Percentiles rank a stretch among this genome's conserved stretches.
phyloP scores from a whole-genome alignment of 2,797 vertebrate genomes.

The Danio albolineatus region DNA sequence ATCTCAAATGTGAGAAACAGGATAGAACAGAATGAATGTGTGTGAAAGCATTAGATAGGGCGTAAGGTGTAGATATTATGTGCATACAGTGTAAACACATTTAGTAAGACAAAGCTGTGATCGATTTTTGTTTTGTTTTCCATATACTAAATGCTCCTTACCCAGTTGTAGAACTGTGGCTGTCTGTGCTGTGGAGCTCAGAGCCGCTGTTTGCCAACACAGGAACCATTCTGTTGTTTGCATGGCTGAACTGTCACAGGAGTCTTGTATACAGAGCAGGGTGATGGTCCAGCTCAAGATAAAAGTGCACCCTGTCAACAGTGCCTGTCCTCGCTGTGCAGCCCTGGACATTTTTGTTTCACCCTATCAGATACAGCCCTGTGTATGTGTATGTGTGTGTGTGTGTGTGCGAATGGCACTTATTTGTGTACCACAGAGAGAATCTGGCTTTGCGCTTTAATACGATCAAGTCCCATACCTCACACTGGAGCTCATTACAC shows the following conservation, averaged over 20 bases:
- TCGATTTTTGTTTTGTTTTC: background rate
- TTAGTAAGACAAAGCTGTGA: background rate
- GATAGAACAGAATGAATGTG: background rate
- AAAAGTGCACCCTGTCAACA: conserved; percentile 42
- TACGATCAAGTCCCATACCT: conserved; percentile 69
- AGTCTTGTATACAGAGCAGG: conserved; percentile 37
- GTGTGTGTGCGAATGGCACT: conserved; percentile 5
- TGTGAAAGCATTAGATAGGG: too few species aligned
- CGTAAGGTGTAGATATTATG: background rate
- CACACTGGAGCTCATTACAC: conserved; percentile 73
- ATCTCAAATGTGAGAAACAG: background rate
- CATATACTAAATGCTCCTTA: conserved; percentile 8
- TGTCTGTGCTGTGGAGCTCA: conserved; percentile 1
- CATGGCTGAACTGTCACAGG: conserved; percentile 22
- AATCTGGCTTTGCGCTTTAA: conserved; percentile 45
- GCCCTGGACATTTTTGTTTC: conserved; percentile 36
- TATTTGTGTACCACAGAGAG: conserved; percentile 26
- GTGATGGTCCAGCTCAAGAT: conserved; percentile 43
- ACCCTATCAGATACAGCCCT: conserved; percentile 47
- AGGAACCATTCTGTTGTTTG: conserved; percentile 27
- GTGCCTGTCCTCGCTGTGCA: conserved; percentile 29
- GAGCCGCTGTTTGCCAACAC: conserved; percentile 37
- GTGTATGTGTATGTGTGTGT: background rate
- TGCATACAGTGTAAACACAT: too few species aligned
- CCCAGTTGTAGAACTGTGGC: background rate